These are phyloP conservation scores for Myopa testacea DNA, from an alignment of 2,888 invertebrate genomes.

Conservation along the genomic window DNA sequence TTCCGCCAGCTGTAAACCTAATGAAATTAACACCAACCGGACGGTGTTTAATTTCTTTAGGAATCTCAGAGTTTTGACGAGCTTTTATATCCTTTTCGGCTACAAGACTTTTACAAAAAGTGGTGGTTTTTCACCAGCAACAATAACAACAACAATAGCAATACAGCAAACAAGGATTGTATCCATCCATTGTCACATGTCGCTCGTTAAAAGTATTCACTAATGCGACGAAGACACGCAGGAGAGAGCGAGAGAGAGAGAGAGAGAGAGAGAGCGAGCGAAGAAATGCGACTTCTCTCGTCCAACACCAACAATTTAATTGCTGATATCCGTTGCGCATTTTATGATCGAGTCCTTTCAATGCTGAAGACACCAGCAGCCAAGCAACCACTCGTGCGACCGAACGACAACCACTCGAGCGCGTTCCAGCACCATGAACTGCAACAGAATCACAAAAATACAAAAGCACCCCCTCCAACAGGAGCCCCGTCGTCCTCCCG, in stretches of 20 bases:
- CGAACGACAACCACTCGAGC: not conserved
- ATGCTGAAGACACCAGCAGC: slow-evolving; percentile 42
- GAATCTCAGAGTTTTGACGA: not conserved
- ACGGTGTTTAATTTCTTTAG: not conserved
- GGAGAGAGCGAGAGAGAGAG: not conserved
- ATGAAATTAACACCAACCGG: slow-evolving; percentile 34
- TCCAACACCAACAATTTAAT: slow-evolving; percentile 51
- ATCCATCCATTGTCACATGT: not conserved
- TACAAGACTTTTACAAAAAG: not conserved
- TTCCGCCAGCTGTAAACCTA: not conserved
- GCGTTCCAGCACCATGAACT: not conserved
- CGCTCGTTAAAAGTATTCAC: slow-evolving; percentile 15
- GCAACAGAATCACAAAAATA: not conserved
- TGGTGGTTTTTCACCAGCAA: not conserved
- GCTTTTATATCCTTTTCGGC: slow-evolving; percentile 1
- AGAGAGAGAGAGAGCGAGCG: not conserved
- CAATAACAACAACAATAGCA: not conserved
- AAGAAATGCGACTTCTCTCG: not conserved
- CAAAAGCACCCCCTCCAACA: not conserved
- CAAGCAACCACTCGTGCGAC: not conserved
- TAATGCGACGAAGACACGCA: slow-evolving; percentile 1
- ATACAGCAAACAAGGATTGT: not conserved
- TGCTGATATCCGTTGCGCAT: slow-evolving; percentile 52
- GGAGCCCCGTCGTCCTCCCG: not conserved
- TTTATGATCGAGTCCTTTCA: slow-evolving; percentile 52